Conservation (phyloP, 35 echinoderm and acorn worm genomes). For the Hemicentrotus pulcherrimus region DNA sequence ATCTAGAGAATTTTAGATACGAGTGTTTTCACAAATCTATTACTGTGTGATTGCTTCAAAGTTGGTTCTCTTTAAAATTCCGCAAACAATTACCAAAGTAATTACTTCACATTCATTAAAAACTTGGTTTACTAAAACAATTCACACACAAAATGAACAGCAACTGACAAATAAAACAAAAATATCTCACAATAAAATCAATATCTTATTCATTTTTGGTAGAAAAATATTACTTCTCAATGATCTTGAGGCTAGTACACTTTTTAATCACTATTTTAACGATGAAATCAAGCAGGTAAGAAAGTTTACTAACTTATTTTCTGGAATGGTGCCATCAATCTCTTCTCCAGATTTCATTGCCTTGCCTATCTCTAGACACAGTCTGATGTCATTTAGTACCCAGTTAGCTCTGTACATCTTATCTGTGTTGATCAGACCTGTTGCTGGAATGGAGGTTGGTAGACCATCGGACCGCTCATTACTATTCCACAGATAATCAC, state of each 20-base stretch:
- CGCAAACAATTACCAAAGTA: no score
- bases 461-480: background rate
- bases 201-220: no score
- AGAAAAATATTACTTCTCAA: no score
- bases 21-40: background rate
- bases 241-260: no score
- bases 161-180: no score
- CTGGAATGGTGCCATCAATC: background rate
- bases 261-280: background rate
- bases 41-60: background rate
- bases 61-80: no score
- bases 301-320: slow-evolving; percentile 27
- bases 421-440: slow-evolving; percentile 70
- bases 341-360: slow-evolving; percentile 29
- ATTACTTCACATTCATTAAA: no score
- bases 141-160: no score
- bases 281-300: background rate
- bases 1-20: background rate
- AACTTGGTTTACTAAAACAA: no score
- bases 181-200: no score
- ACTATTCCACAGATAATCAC: slow-evolving; percentile 39
- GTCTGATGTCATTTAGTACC: slow-evolving; percentile 74
- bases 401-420: slow-evolving; percentile 77
- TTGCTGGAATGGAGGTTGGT: slow-evolving; percentile 16
- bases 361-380: slow-evolving; percentile 65